Percentiles rank a stretch among this genome's conserved stretches.
These are phyloP conservation scores for Propsilocerus akamusi DNA, from an alignment of 1,140 invertebrate species.

Conservation along the genomic window DNA sequence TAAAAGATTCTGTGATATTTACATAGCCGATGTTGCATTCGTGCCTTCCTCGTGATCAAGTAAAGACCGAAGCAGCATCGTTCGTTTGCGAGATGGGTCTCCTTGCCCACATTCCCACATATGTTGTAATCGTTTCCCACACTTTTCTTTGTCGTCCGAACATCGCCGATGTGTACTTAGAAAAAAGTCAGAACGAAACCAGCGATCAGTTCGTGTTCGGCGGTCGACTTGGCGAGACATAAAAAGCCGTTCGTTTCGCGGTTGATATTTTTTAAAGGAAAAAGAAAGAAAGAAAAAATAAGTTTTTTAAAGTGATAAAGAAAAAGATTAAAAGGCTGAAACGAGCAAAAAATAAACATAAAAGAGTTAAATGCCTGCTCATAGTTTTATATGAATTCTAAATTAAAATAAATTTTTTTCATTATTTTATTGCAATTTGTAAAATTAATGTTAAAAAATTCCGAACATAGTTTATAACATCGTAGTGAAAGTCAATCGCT, in stretches of 20 bases:
- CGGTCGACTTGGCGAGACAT: background rate
- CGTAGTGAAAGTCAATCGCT: too few species aligned
- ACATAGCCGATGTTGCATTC: too few species aligned
- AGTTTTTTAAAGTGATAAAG: background rate
- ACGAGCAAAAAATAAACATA: background rate
- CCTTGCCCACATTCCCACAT: background rate
- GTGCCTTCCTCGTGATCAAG: too few species aligned
- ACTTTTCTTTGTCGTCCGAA: background rate
- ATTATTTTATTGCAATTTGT: background rate
- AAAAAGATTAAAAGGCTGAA: background rate
- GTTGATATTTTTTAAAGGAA: background rate
- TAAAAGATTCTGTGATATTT: background rate
- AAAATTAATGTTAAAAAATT: too few species aligned
- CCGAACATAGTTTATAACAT: too few species aligned
- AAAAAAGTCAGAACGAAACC: background rate
- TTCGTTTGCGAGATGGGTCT: too few species aligned
- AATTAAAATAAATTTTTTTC: background rate
- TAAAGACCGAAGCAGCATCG: too few species aligned
- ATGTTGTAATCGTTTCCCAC: slow-evolving; percentile 1
- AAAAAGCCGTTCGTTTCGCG: slow-evolving; percentile 1
- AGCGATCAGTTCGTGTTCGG: slow-evolving; percentile 1
- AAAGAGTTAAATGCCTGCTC: background rate
- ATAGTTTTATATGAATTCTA: too few species aligned
- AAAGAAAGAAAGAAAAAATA: background rate
- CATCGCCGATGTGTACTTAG: background rate